Percentiles rank a stretch among this genome's conserved stretches.
These are phyloP conservation scores for Chrysopa pallens DNA, from an alignment of 1,140 invertebrate species.

Conservation along the genomic window DNA sequence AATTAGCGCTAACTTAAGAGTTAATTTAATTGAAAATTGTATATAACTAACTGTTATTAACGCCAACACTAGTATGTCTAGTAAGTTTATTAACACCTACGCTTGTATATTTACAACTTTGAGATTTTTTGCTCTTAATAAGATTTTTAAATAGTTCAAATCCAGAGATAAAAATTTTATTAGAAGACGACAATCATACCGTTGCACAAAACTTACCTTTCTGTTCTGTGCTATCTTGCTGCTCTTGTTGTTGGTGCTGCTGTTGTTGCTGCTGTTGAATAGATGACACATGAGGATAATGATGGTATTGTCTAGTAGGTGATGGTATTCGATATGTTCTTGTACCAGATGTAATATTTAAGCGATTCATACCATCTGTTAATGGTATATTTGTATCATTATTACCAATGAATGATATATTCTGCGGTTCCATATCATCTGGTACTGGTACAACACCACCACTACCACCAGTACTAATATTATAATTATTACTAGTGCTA, in stretches of 20 bases:
- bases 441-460: conserved; percentile 42
- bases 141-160: no score
- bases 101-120: no score
- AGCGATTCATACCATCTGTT: conserved; percentile 32
- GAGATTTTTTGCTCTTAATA: no score
- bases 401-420: conserved; percentile 78
- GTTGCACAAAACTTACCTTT: no score
- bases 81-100: no score
- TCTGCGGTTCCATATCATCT: conserved; percentile 79
- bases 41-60: no score
- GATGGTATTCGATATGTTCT: conserved; percentile 75
- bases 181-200: no score
- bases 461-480: conserved; percentile 31
- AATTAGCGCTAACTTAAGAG: no score
- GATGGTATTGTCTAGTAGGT: conserved; percentile 55
- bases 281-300: conserved; percentile 18
- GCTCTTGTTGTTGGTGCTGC: conserved; percentile 25
- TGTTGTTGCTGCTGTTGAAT: conserved; percentile 6
- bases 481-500: not conserved
- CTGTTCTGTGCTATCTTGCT: conserved; percentile 4
- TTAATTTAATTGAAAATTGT: no score
- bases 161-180: no score
- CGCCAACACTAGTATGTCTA: no score
- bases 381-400: conserved; percentile 19
- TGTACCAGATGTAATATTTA: conserved; percentile 72